These are phyloP conservation scores for Drosophila vallismaia DNA, from an alignment of 2,888 invertebrate species.

Conservation along the genomic window DNA sequence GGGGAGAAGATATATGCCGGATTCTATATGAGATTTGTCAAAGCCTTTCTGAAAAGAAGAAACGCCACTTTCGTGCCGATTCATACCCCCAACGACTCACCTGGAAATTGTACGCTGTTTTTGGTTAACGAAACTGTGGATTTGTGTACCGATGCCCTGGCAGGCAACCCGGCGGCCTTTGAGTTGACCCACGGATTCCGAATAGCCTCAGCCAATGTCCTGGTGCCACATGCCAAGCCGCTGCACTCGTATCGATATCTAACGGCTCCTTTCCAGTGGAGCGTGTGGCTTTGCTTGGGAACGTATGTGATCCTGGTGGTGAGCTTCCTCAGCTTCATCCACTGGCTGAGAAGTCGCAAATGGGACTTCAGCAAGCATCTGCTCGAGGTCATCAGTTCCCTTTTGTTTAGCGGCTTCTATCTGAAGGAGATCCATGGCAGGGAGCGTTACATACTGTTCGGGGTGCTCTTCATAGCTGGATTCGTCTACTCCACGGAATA, in stretches of 20 bases:
- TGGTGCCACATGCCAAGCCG: slow-evolving; percentile 57
- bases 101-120: slow-evolving; percentile 43
- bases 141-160: slow-evolving; percentile 59
- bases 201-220: slow-evolving; percentile 57
- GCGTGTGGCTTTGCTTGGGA: slow-evolving; percentile 58
- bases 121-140: slow-evolving; percentile 39
- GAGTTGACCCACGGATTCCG: slow-evolving; percentile 49
- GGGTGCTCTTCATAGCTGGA: slow-evolving; percentile 55
- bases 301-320: slow-evolving; percentile 55
- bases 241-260: slow-evolving; percentile 59
- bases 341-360: slow-evolving; percentile 50
- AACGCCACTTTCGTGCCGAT: slow-evolving; percentile 63
- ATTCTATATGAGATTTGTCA: slow-evolving; percentile 58
- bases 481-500: slow-evolving; percentile 64
- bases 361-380: slow-evolving; percentile 68
- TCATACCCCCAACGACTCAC: slow-evolving; percentile 36
- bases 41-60: slow-evolving; percentile 29
- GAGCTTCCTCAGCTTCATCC: slow-evolving; percentile 56
- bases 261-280: slow-evolving; percentile 48
- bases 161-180: slow-evolving; percentile 24
- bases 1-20: slow-evolving; percentile 52
- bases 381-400: slow-evolving; percentile 60
- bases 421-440: slow-evolving; percentile 49
- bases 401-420: slow-evolving; percentile 51
- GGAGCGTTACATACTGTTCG: slow-evolving; percentile 58